Base-by-base conservation (phyloP, 1,140 invertebrate species). In the Dreissena polymorpha region DNA sequence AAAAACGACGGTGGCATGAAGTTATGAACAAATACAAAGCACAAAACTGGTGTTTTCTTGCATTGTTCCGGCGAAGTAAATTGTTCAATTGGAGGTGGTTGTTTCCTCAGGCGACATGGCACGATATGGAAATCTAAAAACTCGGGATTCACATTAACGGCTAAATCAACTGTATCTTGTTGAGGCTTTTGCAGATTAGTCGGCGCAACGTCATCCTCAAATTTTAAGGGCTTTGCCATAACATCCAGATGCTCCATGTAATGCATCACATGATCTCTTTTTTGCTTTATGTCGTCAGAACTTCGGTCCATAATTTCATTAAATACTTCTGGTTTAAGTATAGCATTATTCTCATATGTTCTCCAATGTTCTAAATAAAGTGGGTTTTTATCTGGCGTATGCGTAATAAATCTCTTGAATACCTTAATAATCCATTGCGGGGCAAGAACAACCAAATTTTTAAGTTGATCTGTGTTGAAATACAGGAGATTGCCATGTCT, bases 391-490 rank as follows among this genome's bases (percentile, higher is more conserved):
- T 78, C 25, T 27, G 27, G 64, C 27, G 39, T 64, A 55, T 78
- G 75, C 10, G 75, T 50, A 53, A 78, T 55, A 50, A 78, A 78
- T 25, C 75, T 68, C 18, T 50, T 78, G 21, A 78, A 78, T 2
- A 65, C 75, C 29, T 69, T 65, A 78, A 78, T 78, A 10, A 78
- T 78, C 75, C 75, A 78, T 39, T 78, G 75, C 10, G 75, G 75
- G n/a, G n/a, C n/a, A n/a, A n/a, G n/a, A n/a, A n/a, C n/a, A n/a
- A n/a, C n/a, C n/a, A n/a, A n/a, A n/a, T n/a, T n/a, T n/a, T n/a
- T n/a, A n/a, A n/a, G n/a, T n/a, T n/a, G n/a, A n/a, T n/a, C n/a
- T n/a, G n/a, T n/a, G n/a, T n/a, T n/a, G n/a, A n/a, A n/a, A n/a
- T n/a, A n/a, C n/a, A n/a, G n/a, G n/a, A n/a, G n/a, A n/a, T n/a